These are phyloP conservation scores for Podarcis cretensis DNA, from an alignment of 2,113 vertebrate genomes.

Conservation along the genomic window DNA sequence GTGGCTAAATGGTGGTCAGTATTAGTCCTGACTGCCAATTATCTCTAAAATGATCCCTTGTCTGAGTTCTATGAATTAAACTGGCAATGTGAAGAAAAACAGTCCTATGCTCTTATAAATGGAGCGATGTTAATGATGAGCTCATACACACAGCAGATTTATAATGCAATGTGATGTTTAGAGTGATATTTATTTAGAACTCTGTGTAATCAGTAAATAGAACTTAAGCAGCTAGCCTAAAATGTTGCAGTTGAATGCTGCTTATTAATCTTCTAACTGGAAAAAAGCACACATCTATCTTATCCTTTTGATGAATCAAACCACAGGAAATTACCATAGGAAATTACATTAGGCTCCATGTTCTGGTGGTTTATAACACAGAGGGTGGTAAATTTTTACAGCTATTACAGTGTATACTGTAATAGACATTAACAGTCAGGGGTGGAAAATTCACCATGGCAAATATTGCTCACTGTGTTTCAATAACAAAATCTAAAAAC, in stretches of 20 bases:
- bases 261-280: slow-evolving; percentile 20
- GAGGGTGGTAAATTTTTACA: slow-evolving; percentile 38
- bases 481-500: slow-evolving; percentile 39
- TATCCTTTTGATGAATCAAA: slow-evolving; percentile 34
- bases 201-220: slow-evolving; percentile 1
- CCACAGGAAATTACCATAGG: slow-evolving; percentile 43
- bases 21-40: neutral
- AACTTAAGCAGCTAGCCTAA: slow-evolving; percentile 17
- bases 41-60: neutral
- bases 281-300: slow-evolving; percentile 31
- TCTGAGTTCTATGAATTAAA: neutral
- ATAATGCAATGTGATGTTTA: slow-evolving; percentile 1
- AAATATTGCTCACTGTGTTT: slow-evolving; percentile 11
- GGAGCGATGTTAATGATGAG: slow-evolving; percentile 13
- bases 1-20: neutral
- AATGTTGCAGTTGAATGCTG: slow-evolving; percentile 36
- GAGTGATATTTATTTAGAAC: slow-evolving; percentile 2
- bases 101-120: neutral
- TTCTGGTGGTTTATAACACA: slow-evolving; percentile 41
- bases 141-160: neutral
- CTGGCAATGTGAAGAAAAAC: neutral
- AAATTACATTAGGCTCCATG: slow-evolving; percentile 52
- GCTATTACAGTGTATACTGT: slow-evolving; percentile 34
- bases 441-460: slow-evolving; percentile 10
- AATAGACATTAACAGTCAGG: slow-evolving; percentile 26